These are phyloP conservation scores for Coccyzus lansbergi DNA, from an alignment of 2,797 vertebrate genomes.

Conservation along the genomic window DNA sequence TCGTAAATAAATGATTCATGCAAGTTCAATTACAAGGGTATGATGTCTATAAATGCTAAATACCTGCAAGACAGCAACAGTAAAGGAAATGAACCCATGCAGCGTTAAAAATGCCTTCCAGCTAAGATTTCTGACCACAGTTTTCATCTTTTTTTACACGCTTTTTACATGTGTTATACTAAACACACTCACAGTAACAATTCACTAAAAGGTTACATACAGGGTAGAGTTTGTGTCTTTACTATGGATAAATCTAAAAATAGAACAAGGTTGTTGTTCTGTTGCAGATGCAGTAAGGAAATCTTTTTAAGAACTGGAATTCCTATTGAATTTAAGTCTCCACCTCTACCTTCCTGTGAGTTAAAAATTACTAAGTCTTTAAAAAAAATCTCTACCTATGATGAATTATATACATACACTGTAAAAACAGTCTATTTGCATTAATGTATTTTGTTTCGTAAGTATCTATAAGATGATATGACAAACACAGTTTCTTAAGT, in stretches of 20 bases:
- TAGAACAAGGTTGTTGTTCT: not conserved
- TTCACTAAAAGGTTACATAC: not conserved
- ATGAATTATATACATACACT: not conserved
- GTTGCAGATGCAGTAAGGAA: not conserved
- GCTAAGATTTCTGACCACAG: conserved; percentile 31
- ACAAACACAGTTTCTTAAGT: not conserved
- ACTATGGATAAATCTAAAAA: not conserved
- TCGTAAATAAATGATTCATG: conserved; percentile 71
- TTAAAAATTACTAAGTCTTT: not conserved
- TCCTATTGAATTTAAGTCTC: not conserved
- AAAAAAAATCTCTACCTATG: not conserved
- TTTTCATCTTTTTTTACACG: conserved; percentile 16
- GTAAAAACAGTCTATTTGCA: not conserved
- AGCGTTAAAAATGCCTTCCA: conserved; percentile 47
- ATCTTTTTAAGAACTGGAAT: not conserved
- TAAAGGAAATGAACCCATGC: conserved; percentile 57
- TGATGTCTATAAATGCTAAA: conserved; percentile 60
- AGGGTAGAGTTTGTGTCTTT: not conserved
- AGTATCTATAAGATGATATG: not conserved
- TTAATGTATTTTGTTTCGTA: not conserved
- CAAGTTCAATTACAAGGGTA: conserved; percentile 68
- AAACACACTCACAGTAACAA: conserved; percentile 8
- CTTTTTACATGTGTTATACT: not conserved
- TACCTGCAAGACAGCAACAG: conserved; percentile 51
- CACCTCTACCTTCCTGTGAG: not conserved